Conservation (phyloP, 92 coral and sea anemone genomes). For the Epizoanthus fatuus region DNA sequence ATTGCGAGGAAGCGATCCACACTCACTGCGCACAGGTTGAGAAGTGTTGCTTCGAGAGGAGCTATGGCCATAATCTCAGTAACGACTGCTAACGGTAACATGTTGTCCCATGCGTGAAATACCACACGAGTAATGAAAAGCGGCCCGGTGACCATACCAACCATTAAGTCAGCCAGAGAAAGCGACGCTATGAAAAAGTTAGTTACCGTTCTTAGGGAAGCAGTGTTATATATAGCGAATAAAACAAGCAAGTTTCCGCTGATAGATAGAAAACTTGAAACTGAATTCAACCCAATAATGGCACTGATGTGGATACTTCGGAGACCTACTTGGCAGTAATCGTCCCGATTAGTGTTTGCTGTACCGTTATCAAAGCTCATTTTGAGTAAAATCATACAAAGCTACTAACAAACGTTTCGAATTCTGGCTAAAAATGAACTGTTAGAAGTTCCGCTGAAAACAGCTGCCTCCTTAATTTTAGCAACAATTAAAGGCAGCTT, state of each 20-base stretch:
- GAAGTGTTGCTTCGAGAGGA: conserved; percentile 4
- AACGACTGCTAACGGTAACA: neutral
- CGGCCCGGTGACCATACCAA: conserved; percentile 8
- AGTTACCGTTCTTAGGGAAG: conserved; percentile 20
- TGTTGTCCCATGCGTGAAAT: neutral
- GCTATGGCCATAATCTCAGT: neutral
- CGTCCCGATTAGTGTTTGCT: neutral
- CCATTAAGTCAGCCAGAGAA: conserved; percentile 17
- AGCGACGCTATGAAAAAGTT: conserved; percentile 25
- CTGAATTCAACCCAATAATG: conserved; percentile 1
- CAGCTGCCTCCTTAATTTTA: neutral
- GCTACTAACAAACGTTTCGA: neutral
- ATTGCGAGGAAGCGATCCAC: conserved; percentile 26
- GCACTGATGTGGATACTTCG: conserved; percentile 13
- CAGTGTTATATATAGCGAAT: conserved; percentile 12
- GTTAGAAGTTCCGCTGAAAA: neutral
- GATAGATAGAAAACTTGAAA: conserved; percentile 19
- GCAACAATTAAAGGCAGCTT: neutral
- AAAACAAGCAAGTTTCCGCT: conserved; percentile 22
- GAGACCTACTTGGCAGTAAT: neutral
- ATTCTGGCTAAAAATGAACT: too few relatives aligned
- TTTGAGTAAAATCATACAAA: neutral
- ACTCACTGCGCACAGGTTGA: conserved; percentile 17
- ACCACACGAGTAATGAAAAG: neutral
- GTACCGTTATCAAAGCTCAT: neutral